Evolutionary conservation across 2,888 invertebrate species (phyloP).

Genomic region (Dynastes maya): DNA sequence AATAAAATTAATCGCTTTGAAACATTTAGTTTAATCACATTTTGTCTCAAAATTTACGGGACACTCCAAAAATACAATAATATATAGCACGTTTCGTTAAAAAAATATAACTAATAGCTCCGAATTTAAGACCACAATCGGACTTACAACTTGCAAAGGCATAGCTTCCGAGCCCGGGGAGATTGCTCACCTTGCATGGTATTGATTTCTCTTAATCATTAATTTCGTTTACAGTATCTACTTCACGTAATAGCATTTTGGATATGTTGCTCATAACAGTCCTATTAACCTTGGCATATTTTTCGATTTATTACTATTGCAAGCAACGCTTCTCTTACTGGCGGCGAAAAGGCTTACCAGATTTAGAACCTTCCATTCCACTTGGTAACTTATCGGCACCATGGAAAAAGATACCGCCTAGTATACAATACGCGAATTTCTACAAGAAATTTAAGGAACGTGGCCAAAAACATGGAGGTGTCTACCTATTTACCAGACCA

Average conservation of each 20-base stretch:
- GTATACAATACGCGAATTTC: constrained; percentile 45
- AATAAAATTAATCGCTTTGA: no score
- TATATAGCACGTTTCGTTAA: no score
- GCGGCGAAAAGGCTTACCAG: constrained; percentile 26
- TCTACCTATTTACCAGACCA: constrained; percentile 50
- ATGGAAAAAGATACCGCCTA: constrained; percentile 26
- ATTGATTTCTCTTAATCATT: no score
- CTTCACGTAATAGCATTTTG: not conserved
- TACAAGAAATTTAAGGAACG: constrained; percentile 44
- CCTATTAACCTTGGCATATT: constrained; percentile 30
- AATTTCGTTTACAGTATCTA: not conserved
- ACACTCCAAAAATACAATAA: no score
- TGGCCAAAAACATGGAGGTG: constrained; percentile 48
- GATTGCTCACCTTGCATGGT: no score
- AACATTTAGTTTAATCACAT: no score
- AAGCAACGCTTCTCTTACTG: constrained; percentile 44
- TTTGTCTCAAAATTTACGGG: no score
- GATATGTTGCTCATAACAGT: constrained; percentile 23
- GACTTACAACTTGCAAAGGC: no score
- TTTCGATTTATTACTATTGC: constrained; percentile 33
- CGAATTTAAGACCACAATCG: no score
- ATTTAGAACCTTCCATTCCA: constrained; percentile 41
- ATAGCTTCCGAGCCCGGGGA: no score
- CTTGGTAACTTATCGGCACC: constrained; percentile 40
- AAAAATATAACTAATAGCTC: no score